Conservation (phyloP, 1,140 invertebrate genomes). For the Euschistus heros region DNA sequence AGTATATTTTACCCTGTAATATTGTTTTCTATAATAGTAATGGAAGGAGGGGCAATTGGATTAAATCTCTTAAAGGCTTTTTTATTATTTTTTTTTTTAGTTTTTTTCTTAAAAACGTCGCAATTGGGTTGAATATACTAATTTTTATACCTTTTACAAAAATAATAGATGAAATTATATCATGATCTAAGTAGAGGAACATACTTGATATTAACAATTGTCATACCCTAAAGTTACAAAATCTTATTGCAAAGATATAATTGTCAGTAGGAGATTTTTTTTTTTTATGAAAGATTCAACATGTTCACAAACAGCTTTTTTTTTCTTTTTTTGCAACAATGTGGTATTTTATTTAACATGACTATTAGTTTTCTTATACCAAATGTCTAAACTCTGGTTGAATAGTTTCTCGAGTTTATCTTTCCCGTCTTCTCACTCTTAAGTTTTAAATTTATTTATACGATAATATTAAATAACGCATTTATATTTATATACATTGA, state of each 20-base stretch:
- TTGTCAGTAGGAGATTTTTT: not conserved
- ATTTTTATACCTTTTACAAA: conserved; percentile 19
- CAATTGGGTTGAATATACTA: conserved; percentile 7
- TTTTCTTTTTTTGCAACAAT: too few species aligned
- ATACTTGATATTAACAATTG: conserved; percentile 22
- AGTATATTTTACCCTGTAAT: conserved; percentile 24
- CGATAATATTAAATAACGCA: conserved; percentile 21
- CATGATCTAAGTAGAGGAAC: conserved; percentile 26
- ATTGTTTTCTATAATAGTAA: conserved; percentile 17
- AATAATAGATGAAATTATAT: conserved; percentile 24
- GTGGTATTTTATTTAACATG: too few species aligned
- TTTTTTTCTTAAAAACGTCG: conserved; percentile 6
- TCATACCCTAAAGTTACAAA: conserved; percentile 23
- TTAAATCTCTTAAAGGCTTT: conserved; percentile 14
- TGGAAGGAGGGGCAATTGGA: conserved; percentile 15
- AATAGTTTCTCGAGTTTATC: conserved; percentile 1
- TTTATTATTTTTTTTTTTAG: not conserved
- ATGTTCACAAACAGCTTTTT: too few species aligned
- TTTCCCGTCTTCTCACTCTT: conserved; percentile 11
- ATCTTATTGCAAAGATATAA: conserved; percentile 24
- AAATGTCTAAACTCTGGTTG: not conserved
- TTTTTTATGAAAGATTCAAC: too few species aligned
- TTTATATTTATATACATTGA: conserved; percentile 19
- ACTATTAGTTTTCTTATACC: not conserved
- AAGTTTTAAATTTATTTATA: conserved; percentile 11